A percentile compares a stretch with the other conserved stretches of the same genome.
phyloP scores from a whole-genome alignment of 2,888 invertebrate species.

The Heliconius hortense region DNA sequence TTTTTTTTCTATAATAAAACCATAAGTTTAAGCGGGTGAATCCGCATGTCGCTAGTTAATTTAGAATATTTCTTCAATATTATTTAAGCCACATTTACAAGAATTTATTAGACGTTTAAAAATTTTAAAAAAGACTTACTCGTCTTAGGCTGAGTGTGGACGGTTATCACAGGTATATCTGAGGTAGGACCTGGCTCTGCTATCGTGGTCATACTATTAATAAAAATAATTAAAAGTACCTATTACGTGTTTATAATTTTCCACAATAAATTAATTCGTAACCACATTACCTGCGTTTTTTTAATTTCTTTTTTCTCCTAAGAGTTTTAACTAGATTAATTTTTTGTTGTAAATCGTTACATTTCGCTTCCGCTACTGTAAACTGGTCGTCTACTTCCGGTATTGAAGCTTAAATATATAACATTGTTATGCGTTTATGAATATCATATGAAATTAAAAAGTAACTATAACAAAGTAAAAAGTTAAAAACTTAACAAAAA shows the following conservation, averaged over 20 bases:
- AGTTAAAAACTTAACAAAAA: too few species aligned
- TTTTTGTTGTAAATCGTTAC: constrained; percentile 70
- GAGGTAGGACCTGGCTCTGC: constrained; percentile 49
- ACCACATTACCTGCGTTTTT: constrained; percentile 64
- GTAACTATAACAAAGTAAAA: too few species aligned
- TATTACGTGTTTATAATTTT: neutral
- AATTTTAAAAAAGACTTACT: constrained; percentile 59
- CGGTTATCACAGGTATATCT: constrained; percentile 64
- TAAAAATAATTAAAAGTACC: neutral
- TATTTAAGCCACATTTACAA: too few species aligned
- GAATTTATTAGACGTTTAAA: neutral
- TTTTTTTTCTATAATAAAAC: too few species aligned
- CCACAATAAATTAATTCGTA: neutral
- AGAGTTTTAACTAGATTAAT: constrained; percentile 67
- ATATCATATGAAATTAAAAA: neutral
- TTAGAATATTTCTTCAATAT: too few species aligned
- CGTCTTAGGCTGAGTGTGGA: constrained; percentile 70
- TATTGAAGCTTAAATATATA: constrained; percentile 58
- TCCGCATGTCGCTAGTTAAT: too few species aligned
- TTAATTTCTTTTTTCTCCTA: constrained; percentile 68
- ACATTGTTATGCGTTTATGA: neutral
- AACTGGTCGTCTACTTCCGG: constrained; percentile 72
- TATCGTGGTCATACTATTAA: constrained; percentile 59
- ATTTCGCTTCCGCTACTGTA: constrained; percentile 65
- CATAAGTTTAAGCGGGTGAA: too few species aligned